Conservation (phyloP, 2,797 vertebrate species). For the Pseudochirops cupreus region DNA sequence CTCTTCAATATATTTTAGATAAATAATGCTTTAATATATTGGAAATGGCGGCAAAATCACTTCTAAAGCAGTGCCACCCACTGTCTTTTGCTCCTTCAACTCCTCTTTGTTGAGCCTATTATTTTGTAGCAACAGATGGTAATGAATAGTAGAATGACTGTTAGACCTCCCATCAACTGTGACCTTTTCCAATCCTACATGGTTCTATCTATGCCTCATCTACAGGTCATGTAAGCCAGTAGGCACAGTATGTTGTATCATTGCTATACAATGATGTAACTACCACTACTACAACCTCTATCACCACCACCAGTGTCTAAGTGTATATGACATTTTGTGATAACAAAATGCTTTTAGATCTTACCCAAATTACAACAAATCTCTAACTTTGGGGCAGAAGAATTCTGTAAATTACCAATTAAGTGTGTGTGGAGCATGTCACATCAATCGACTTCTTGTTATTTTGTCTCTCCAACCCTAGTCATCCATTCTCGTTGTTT, state of each 20-base stretch:
- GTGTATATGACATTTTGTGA: background rate
- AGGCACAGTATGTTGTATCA: background rate
- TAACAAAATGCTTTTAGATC: background rate
- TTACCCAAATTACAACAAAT: background rate
- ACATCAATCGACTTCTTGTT: background rate
- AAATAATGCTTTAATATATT: background rate
- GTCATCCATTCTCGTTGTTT: background rate
- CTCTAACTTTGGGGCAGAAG: background rate
- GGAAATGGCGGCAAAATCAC: background rate
- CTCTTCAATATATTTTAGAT: background rate
- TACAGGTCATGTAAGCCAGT: background rate
- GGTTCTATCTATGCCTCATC: background rate
- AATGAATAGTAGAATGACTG: background rate
- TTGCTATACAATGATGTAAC: background rate
- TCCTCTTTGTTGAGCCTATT: background rate
- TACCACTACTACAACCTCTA: rapidly evolving
- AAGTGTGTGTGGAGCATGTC: background rate
- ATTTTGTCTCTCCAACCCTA: background rate
- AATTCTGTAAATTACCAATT: background rate
- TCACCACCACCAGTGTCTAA: background rate
- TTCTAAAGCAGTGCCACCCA: background rate
- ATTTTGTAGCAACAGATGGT: background rate
- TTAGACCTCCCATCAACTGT: background rate
- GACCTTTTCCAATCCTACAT: background rate
- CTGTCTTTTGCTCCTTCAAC: background rate